A percentile compares a stretch with the other conserved stretches of the same genome.
These are phyloP conservation scores for Crepidodera aurea DNA, from an alignment of 2,888 invertebrate genomes.

Conservation along the genomic window DNA sequence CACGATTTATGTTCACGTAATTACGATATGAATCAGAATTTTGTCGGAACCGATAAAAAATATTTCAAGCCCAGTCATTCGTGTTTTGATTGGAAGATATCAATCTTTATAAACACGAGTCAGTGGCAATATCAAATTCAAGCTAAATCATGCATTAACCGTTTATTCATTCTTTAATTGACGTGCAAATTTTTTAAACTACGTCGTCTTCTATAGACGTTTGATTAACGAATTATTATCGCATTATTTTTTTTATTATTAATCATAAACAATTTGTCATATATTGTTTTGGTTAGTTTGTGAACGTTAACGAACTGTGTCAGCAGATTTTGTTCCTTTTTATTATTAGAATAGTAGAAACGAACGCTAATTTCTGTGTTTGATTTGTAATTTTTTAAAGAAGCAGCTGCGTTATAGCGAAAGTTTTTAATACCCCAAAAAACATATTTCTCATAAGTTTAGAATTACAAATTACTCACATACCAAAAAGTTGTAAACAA, in stretches of 20 bases:
- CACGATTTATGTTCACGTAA: neutral
- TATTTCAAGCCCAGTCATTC: neutral
- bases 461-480: too few species aligned
- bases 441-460: too few species aligned
- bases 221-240: conserved; percentile 1
- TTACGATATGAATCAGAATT: conserved; percentile 1
- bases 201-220: neutral
- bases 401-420: too few species aligned
- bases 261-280: neutral
- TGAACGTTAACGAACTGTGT: neutral
- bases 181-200: conserved; percentile 1
- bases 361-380: too few species aligned
- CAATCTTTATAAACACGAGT: conserved; percentile 3
- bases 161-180: neutral
- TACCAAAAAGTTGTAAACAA: too few species aligned
- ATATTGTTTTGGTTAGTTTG: neutral
- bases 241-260: neutral
- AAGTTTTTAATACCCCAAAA: too few species aligned
- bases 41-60: conserved; percentile 8
- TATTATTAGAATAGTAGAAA: too few species aligned
- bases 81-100: conserved; percentile 5
- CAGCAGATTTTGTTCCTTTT: neutral
- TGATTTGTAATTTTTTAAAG: too few species aligned
- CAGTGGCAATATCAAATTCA: conserved; percentile 7
- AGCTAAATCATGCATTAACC: conserved; percentile 8